phyloP scores from a whole-genome alignment of 2,113 vertebrate species.

The Semicossyphus pulcher region DNA sequence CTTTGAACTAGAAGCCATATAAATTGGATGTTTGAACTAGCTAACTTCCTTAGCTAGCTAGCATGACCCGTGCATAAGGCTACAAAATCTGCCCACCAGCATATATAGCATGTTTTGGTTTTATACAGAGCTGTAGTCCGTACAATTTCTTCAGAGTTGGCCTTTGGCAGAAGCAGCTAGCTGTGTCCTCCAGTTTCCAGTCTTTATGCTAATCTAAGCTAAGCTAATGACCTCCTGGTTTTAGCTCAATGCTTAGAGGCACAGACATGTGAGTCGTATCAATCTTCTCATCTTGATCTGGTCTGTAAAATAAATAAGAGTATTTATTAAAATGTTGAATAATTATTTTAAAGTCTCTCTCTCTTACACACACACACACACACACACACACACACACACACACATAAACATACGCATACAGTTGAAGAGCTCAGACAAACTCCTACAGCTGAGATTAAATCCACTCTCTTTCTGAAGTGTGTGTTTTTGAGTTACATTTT shows the following conservation, averaged over 20 bases:
- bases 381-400: constrained; percentile 3
- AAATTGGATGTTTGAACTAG: too few relatives aligned
- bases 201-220: constrained; percentile 25
- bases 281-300: background rate
- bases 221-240: constrained; percentile 1
- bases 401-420: background rate
- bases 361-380: background rate
- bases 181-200: background rate
- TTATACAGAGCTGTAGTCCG: background rate
- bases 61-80: too few relatives aligned
- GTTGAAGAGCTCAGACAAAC: constrained; percentile 1
- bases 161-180: background rate
- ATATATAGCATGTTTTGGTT: background rate
- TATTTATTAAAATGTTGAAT: background rate
- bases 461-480: background rate
- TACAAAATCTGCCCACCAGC: background rate
- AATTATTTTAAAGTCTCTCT: constrained; percentile 15
- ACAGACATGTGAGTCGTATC: background rate
- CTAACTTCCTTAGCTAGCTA: too few relatives aligned
- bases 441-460: background rate
- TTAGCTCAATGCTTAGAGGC: background rate
- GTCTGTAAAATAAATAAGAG: background rate
- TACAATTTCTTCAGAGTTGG: background rate
- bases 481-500: constrained; percentile 7
- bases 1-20: too few relatives aligned